phyloP scores from a whole-genome alignment of 2,113 vertebrate genomes.

The Neodon shergylaensis region DNA sequence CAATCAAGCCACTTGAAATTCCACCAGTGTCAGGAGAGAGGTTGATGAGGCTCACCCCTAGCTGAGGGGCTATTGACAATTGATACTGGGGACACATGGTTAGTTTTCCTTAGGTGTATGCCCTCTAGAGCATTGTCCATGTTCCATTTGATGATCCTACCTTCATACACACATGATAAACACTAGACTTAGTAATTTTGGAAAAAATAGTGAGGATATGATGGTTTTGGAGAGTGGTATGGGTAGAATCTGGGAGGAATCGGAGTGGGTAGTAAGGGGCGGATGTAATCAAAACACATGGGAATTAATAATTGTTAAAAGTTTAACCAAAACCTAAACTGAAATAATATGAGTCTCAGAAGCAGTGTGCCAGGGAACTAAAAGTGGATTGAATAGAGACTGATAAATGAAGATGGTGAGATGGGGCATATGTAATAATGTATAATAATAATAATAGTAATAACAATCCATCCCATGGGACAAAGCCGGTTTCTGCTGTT shows the following conservation, averaged over 20 bases:
- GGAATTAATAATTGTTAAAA: too few relatives aligned
- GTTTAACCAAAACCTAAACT: too few relatives aligned
- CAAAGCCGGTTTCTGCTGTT: neutral
- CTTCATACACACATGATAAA: too few relatives aligned
- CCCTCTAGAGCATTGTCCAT: too few relatives aligned
- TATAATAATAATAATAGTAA: too few relatives aligned
- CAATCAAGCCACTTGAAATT: neutral
- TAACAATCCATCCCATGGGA: neutral
- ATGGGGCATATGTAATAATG: neutral
- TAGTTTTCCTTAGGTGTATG: neutral
- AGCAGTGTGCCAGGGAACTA: neutral
- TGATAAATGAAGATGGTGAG: neutral
- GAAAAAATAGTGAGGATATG: neutral
- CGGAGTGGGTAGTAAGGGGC: too few relatives aligned
- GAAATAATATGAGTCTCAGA: too few relatives aligned
- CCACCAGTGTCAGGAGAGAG: too few relatives aligned
- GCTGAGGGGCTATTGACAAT: neutral
- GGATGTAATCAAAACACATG: neutral
- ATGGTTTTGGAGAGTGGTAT: too few relatives aligned
- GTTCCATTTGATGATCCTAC: neutral
- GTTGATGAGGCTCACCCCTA: too few relatives aligned
- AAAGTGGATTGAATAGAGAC: neutral
- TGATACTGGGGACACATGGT: neutral
- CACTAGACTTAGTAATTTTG: neutral
- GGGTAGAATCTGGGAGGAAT: neutral